These are phyloP conservation scores for Aphis gossypii DNA, from an alignment of 1,140 invertebrate genomes.

Conservation along the genomic window DNA sequence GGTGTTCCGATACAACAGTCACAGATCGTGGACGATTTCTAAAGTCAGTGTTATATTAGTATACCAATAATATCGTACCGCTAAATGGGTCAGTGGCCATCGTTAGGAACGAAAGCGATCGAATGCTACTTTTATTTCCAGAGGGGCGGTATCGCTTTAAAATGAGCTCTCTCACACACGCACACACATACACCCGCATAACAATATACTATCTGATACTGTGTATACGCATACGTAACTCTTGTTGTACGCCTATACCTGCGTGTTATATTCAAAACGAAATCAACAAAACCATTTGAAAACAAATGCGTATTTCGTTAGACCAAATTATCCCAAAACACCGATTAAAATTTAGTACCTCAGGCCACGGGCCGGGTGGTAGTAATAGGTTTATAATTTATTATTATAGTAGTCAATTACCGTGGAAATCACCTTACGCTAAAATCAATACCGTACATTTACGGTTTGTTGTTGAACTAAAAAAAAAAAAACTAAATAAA, in stretches of 20 bases:
- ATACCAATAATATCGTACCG: background rate
- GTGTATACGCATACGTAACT: background rate
- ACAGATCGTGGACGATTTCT: background rate
- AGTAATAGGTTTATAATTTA: background rate
- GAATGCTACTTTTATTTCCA: background rate
- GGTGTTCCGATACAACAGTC: background rate
- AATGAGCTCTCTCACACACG: background rate
- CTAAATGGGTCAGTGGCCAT: slow-evolving; percentile 22
- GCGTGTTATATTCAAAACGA: background rate
- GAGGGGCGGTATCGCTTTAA: background rate
- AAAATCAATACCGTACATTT: background rate
- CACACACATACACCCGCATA: background rate
- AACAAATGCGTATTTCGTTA: background rate
- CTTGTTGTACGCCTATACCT: background rate
- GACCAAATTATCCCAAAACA: slow-evolving; percentile 12
- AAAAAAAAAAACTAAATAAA: background rate
- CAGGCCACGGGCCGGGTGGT: background rate
- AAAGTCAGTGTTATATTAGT: background rate
- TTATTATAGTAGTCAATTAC: slow-evolving; percentile 31
- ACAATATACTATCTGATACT: background rate
- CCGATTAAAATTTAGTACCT: slow-evolving; percentile 9
- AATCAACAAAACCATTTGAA: slow-evolving; percentile 1
- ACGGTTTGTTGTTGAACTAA: background rate
- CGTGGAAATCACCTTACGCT: background rate
- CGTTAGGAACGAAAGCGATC: slow-evolving; percentile 27